A percentile compares a stretch with the other conserved stretches of the same genome.
phyloP scores from a whole-genome alignment of 2,797 vertebrate species.

The Danio jaintianensis region DNA sequence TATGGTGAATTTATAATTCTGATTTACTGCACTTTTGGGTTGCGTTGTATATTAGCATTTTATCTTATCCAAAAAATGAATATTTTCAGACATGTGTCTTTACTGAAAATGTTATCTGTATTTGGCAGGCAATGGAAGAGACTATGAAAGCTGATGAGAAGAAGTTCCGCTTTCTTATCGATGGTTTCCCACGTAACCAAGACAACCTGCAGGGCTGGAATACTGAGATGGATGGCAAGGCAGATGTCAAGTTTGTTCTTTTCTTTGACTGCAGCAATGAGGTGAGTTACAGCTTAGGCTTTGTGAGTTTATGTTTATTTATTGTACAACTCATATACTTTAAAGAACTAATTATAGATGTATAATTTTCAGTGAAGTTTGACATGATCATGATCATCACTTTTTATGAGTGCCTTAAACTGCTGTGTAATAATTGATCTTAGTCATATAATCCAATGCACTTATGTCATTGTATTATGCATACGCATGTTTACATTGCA shows the following conservation, averaged over 20 bases:
- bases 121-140: conserved; percentile 90
- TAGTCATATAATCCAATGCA: no score
- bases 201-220: conserved; percentile 97
- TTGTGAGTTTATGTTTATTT: not conserved
- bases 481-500: no score
- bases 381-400: no score
- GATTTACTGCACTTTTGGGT: not conserved
- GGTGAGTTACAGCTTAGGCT: conserved; percentile 74
- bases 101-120: not conserved
- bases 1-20: not conserved
- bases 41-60: not conserved
- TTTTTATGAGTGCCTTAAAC: no score
- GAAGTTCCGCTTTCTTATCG: conserved; percentile 95
- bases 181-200: conserved; percentile 96
- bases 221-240: conserved; percentile 88
- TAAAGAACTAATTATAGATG: not conserved
- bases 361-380: not conserved
- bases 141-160: conserved; percentile 85
- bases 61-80: not conserved
- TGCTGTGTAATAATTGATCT: no score
- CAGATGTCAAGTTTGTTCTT: conserved; percentile 94
- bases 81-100: not conserved
- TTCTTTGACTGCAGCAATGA: conserved; percentile 96
- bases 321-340: not conserved
- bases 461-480: no score